Conservation (phyloP, 2,888 invertebrate genomes). For the Polyommatus iphigenia region DNA sequence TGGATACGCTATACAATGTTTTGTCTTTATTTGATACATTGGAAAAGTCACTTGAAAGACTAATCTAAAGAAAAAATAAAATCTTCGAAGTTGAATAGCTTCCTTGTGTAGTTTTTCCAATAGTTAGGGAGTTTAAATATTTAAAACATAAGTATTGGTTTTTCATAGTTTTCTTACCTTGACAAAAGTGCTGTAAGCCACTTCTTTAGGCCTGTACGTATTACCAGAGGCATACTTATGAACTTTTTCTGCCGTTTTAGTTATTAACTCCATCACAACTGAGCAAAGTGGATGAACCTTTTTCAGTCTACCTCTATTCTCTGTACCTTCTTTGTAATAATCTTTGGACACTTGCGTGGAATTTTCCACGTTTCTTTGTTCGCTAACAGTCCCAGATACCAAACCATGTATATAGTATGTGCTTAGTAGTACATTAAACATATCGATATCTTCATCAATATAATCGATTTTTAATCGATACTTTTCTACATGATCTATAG, state of each 20-base stretch:
- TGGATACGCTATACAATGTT: too few relatives aligned
- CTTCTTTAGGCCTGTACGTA: slow-evolving; percentile 76
- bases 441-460: slow-evolving; percentile 83
- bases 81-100: background rate
- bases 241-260: slow-evolving; percentile 56
- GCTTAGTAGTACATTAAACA: slow-evolving; percentile 77
- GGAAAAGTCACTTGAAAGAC: too few relatives aligned
- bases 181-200: slow-evolving; percentile 73
- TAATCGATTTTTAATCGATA: slow-evolving; percentile 86
- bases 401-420: slow-evolving; percentile 79
- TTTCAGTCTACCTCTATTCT: slow-evolving; percentile 49
- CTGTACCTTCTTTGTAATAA: slow-evolving; percentile 45
- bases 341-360: slow-evolving; percentile 52
- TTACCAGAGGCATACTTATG: slow-evolving; percentile 75
- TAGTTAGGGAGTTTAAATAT: too few relatives aligned
- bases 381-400: slow-evolving; percentile 56
- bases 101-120: too few relatives aligned
- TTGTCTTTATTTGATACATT: too few relatives aligned
- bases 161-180: slow-evolving; percentile 62
- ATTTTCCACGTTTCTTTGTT: slow-evolving; percentile 54
- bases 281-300: slow-evolving; percentile 73
- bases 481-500: slow-evolving; percentile 92
- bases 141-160: too few relatives aligned
- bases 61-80: background rate
- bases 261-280: slow-evolving; percentile 63